Base-by-base conservation (phyloP, 1,140 invertebrate species). In the Diachasma alloeum region DNA sequence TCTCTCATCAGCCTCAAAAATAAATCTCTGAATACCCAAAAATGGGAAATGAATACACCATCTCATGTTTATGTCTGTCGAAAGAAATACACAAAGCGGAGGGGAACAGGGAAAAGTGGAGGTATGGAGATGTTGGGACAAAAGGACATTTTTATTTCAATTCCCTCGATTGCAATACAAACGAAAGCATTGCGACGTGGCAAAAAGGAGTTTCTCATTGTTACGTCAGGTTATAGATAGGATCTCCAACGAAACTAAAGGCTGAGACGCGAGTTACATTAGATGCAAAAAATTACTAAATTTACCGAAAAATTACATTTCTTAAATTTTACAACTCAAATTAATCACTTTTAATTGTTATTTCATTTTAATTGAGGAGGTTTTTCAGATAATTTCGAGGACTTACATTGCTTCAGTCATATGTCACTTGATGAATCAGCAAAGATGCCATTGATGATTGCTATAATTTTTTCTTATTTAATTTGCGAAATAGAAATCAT, bases 181-280 rank as follows among this genome's bases (percentile, higher is more conserved):
- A 88, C 83, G 87, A 88, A 88, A 88, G 56, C 84, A 80, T 83
- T 84, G 83, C 84, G 82, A 84, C 81, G 81, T 70, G 56, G 73
- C 74, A 48, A 75, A 46, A 74, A 81, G 81, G 78, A 87, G 83
- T 87, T 88, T 88, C 87, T 87, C 86, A 88, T 88, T 87, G 86
- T 89, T 89, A 85, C 87, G 84, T 87, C 86, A 89, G 82, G n/a
- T 44, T 42, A 68, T 74, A 82, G 87, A 88, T 84, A 84, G 71
- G 77, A 86, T 87, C 85, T 81, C 79, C 78, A 78, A 78, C 81
- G 83, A 73, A 81, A 79, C 83, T 85, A 80, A 81, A 81, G 83
- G 81, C 66, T 46, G 74, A 48, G 69, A n/a, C 44, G 9, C 39
- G 31, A 15, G 46, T 24, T 48, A 26, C 42, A 48, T 46, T 24